These are phyloP conservation scores for Micromesistius poutassou DNA, from an alignment of 2,797 vertebrate genomes.

Conservation along the genomic window DNA sequence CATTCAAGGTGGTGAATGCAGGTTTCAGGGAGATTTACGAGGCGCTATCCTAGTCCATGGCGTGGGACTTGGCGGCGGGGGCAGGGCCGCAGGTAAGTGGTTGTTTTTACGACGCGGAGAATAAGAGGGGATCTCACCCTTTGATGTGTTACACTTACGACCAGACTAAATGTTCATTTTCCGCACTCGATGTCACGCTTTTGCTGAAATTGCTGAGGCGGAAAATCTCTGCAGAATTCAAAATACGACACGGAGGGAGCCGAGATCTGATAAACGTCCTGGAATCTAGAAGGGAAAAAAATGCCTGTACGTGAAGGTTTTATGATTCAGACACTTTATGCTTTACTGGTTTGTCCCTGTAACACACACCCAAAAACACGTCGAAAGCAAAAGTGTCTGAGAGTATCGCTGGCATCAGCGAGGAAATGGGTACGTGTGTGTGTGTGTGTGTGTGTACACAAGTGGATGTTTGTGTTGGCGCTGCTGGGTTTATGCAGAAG, in stretches of 20 bases:
- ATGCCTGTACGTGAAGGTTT: constrained; percentile 55
- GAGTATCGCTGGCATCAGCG: constrained; percentile 34
- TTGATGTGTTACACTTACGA: constrained; percentile 63
- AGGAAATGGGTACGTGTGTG: constrained; percentile 22
- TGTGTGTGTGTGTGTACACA: constrained; percentile 16
- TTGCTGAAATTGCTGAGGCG: constrained; percentile 43
- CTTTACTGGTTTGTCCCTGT: constrained; percentile 40
- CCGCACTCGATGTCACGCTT: constrained; percentile 36
- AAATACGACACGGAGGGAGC: constrained; percentile 28
- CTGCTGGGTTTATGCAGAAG: constrained; percentile 55
- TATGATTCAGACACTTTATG: constrained; percentile 44
- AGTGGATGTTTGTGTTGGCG: constrained; percentile 40
- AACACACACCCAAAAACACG: constrained; percentile 26
- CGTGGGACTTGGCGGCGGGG: neutral
- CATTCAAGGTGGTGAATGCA: constrained; percentile 35
- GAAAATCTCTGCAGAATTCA: constrained; percentile 55
- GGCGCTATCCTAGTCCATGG: constrained; percentile 18
- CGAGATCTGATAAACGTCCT: constrained; percentile 35
- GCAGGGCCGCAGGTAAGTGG: constrained; percentile 45
- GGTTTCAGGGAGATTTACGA: constrained; percentile 69
- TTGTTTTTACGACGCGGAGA: constrained; percentile 67
- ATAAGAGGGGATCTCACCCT: constrained; percentile 64
- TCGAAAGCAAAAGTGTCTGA: constrained; percentile 11
- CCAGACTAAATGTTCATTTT: constrained; percentile 54
- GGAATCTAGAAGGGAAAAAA: constrained; percentile 33